Percentiles rank a stretch among this genome's conserved stretches.
phyloP scores from a whole-genome alignment of 2,113 vertebrate genomes.

The Rhinoderma darwinii region DNA sequence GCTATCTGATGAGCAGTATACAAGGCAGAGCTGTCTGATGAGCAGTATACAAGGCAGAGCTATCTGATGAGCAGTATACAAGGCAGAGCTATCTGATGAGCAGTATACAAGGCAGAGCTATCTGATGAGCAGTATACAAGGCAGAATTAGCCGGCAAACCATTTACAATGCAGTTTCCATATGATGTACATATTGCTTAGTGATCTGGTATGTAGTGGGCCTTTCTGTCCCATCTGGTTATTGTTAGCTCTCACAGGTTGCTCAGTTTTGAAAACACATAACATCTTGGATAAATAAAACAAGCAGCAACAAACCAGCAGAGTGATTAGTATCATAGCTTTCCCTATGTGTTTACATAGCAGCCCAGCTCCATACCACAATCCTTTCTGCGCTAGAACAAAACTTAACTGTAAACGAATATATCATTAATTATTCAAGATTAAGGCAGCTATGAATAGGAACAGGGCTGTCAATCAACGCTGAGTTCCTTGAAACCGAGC shows the following conservation, averaged over 20 bases:
- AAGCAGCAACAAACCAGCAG: background rate
- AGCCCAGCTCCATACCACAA: background rate
- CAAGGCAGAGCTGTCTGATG: background rate
- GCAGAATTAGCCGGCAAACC: background rate
- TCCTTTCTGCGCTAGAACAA: background rate
- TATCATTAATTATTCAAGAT: constrained; percentile 8
- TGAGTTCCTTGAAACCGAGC: background rate
- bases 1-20: background rate
- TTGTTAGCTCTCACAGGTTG: background rate
- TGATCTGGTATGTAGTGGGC: background rate
- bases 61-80: background rate
- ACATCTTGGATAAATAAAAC: background rate
- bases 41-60: background rate
- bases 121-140: background rate
- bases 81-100: background rate
- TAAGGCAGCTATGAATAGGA: background rate
- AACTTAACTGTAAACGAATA: background rate
- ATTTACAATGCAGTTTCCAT: background rate
- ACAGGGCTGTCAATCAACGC: background rate
- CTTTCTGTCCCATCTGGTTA: background rate
- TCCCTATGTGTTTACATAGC: background rate
- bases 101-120: background rate
- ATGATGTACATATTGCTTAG: background rate
- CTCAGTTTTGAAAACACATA: background rate
- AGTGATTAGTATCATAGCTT: background rate